Percentiles rank a stretch among this genome's conserved stretches.
phyloP scores from a whole-genome alignment of 2,113 vertebrate species.

The Crypturellus undulatus region DNA sequence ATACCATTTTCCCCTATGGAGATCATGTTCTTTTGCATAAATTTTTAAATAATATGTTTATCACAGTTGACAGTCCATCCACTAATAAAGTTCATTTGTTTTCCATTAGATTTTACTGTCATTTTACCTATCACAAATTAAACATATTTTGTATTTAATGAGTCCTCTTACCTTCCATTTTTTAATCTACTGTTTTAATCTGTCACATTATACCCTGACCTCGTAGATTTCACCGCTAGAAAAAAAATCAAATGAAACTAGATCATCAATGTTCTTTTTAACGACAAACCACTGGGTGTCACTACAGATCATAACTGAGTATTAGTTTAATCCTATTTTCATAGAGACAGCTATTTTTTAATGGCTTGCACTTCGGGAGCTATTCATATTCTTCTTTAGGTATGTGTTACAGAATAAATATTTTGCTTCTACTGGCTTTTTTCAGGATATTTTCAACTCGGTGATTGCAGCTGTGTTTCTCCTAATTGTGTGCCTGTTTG shows the following conservation, averaged over 20 bases:
- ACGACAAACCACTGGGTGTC: not conserved
- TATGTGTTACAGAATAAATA: not conserved
- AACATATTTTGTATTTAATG: accelerated
- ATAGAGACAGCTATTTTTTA: not conserved
- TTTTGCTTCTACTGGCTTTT: conserved; percentile 23
- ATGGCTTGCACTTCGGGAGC: accelerated
- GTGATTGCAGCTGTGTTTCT: conserved; percentile 78
- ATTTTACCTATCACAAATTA: accelerated
- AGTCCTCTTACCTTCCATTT: not conserved
- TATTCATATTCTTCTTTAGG: not conserved
- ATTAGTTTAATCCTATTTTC: not conserved
- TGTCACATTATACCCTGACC: not conserved
- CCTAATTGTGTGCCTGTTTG: conserved; percentile 78
- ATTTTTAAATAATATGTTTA: no score
- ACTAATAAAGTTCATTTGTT: accelerated
- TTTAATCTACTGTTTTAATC: not conserved
- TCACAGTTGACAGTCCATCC: accelerated
- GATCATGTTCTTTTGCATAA: accelerated
- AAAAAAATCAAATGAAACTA: not conserved
- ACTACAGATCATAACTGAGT: not conserved
- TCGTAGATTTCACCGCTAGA: not conserved
- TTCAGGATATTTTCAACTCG: conserved; percentile 88
- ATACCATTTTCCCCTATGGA: not conserved
- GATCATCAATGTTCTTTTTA: accelerated
- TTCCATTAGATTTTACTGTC: accelerated